A percentile compares a stretch with the other conserved stretches of the same genome.
These are phyloP conservation scores for Siniperca chuatsi DNA, from an alignment of 2,113 vertebrate species.

Conservation along the genomic window DNA sequence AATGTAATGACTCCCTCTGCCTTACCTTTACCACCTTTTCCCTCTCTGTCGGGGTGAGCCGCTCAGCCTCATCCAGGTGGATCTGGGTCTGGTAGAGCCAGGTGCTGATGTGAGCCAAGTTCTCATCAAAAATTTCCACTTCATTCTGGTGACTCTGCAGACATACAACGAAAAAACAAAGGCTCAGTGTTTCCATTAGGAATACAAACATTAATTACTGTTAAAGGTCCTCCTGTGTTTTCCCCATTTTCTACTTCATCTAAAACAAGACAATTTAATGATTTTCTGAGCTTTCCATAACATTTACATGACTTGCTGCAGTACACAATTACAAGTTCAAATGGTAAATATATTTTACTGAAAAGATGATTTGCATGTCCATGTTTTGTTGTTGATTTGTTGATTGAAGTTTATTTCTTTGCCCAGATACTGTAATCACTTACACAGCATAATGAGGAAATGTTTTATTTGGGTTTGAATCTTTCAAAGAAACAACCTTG, in stretches of 20 bases:
- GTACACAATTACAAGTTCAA: slow-evolving; percentile 8
- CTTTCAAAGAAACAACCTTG: slow-evolving; percentile 15
- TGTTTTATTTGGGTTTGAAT: slow-evolving; percentile 1
- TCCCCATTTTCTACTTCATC: neutral
- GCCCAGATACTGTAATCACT: neutral
- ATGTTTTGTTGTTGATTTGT: slow-evolving; percentile 11
- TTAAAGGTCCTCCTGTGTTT: neutral
- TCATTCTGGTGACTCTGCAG: slow-evolving; percentile 93
- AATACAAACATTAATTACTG: neutral
- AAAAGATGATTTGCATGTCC: slow-evolving; percentile 19
- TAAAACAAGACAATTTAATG: neutral
- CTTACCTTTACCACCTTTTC: slow-evolving; percentile 92
- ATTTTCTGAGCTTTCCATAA: slow-evolving; percentile 7
- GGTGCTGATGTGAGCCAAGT: slow-evolving; percentile 97
- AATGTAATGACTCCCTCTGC: neutral
- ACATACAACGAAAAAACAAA: neutral
- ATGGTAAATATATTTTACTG: neutral
- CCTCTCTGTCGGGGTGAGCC: slow-evolving; percentile 87
- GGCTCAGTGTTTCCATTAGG: neutral
- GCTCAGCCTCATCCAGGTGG: slow-evolving; percentile 94
- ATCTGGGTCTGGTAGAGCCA: slow-evolving; percentile 99
- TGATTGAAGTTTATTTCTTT: neutral
- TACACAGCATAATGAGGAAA: neutral
- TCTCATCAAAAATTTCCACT: slow-evolving; percentile 96
- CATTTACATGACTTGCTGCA: neutral